Percentiles rank a stretch among this genome's conserved stretches.
phyloP scores from a whole-genome alignment of 2,888 invertebrate genomes.

The Patella pellucida region DNA sequence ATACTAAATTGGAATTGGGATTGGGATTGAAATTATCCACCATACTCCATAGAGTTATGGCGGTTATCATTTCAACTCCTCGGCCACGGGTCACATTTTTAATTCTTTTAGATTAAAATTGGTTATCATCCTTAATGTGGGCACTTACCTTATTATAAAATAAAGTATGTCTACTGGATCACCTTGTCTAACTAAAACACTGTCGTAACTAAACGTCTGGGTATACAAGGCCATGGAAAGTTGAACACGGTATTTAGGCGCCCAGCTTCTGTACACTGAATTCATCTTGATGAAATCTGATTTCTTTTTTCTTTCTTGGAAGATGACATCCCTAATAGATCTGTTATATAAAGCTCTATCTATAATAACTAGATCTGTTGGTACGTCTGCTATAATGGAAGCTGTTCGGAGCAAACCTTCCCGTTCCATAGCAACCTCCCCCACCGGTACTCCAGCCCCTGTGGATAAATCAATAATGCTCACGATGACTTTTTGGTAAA shows the following conservation, averaged over 20 bases:
- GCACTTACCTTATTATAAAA: constrained; percentile 64
- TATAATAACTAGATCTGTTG: constrained; percentile 67
- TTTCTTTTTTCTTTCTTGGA: constrained; percentile 68
- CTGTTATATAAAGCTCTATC: constrained; percentile 66
- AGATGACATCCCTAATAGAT: constrained; percentile 64
- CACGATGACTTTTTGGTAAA: no score
- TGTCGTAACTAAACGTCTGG: constrained; percentile 61
- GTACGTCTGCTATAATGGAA: constrained; percentile 64
- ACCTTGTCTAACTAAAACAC: constrained; percentile 63
- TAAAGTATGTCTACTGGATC: constrained; percentile 63
- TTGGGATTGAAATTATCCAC: no score
- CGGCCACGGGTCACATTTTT: no score
- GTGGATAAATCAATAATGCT: not conserved
- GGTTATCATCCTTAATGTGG: not conserved
- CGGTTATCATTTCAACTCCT: no score
- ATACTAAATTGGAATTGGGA: no score
- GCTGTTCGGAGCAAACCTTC: constrained; percentile 68
- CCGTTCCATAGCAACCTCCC: constrained; percentile 69
- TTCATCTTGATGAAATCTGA: constrained; percentile 61
- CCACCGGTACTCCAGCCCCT: constrained; percentile 68
- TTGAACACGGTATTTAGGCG: constrained; percentile 68
- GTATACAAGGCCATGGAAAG: constrained; percentile 69
- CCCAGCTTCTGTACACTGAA: constrained; percentile 64
- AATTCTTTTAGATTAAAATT: not conserved
- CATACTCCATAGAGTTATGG: no score